Evolutionary conservation across 2,888 invertebrate species (phyloP).

Genomic region (Pegoplata infirma): DNA sequence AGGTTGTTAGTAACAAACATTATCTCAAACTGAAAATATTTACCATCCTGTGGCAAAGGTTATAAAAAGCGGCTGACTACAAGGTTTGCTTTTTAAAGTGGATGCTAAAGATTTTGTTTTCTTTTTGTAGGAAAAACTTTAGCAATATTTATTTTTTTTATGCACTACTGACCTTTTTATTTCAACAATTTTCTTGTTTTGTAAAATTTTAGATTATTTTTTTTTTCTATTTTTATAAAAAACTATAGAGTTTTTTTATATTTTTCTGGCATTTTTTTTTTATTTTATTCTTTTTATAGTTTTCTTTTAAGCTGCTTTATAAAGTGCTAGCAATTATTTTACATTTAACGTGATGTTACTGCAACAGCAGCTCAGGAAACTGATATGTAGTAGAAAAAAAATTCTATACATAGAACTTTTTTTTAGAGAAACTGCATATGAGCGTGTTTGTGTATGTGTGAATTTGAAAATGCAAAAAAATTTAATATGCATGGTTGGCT

Average conservation of each 20-base stretch:
- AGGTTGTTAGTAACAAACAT: too few relatives aligned
- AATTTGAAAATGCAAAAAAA: slow-evolving; percentile 33
- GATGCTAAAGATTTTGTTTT: neutral
- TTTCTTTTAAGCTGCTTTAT: slow-evolving; percentile 47
- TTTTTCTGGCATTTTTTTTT: slow-evolving; percentile 7
- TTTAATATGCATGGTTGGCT: slow-evolving; percentile 51
- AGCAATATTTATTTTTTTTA: too few relatives aligned
- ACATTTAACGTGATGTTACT: slow-evolving; percentile 51
- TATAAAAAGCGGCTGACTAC: neutral
- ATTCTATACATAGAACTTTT: slow-evolving; percentile 11
- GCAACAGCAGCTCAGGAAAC: slow-evolving; percentile 16
- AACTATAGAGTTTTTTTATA: slow-evolving; percentile 12
- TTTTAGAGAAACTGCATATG: neutral
- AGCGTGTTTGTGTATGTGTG: slow-evolving; percentile 6
- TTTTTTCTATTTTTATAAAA: slow-evolving; percentile 29
- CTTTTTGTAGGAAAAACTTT: neutral
- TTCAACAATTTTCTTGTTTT: neutral
- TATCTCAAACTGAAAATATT: neutral
- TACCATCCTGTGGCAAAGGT: neutral
- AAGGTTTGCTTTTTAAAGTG: neutral
- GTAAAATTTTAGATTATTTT: neutral
- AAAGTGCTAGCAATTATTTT: slow-evolving; percentile 57
- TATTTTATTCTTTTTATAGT: too few relatives aligned
- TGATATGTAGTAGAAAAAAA: slow-evolving; percentile 1
- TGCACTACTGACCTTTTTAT: neutral